A percentile compares a stretch with the other conserved stretches of the same genome.
Conservation (phyloP, 2,888 invertebrate genomes). For the Parnassius smintheus region DNA sequence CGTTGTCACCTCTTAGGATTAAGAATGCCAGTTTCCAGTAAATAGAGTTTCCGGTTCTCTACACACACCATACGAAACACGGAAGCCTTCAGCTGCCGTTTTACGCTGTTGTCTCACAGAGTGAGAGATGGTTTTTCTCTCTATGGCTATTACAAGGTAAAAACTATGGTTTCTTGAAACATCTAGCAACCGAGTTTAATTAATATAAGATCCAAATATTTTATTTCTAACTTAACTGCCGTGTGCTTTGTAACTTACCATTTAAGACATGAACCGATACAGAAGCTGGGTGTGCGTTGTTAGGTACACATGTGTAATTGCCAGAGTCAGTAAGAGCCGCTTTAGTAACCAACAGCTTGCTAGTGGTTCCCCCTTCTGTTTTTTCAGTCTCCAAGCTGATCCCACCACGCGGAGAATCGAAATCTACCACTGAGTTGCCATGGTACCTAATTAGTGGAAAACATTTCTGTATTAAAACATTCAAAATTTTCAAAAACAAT, state of each 20-base stretch:
- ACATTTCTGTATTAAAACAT: background rate
- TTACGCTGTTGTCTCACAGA: no score
- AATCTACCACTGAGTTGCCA: conserved; percentile 90
- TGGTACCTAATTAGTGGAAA: conserved; percentile 84
- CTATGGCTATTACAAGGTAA: no score
- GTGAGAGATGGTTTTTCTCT: no score
- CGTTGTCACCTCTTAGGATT: no score
- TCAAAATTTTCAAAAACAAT: background rate
- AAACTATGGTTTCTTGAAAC: no score
- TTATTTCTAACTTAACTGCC: no score
- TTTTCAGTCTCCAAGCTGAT: conserved; percentile 95
- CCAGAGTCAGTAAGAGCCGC: conserved; percentile 92
- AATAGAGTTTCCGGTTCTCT: no score
- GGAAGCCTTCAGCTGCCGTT: no score
- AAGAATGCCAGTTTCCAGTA: no score
- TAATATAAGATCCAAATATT: no score
- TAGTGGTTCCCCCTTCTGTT: conserved; percentile 91
- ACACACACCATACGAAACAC: no score
- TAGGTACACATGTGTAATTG: conserved; percentile 94
- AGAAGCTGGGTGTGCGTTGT: conserved; percentile 90
- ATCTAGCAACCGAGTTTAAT: no score
- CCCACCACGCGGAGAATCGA: conserved; percentile 91
- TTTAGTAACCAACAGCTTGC: conserved; percentile 91
- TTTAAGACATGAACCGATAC: conserved; percentile 92
- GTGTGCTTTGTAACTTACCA: conserved; percentile 76